phyloP scores from a whole-genome alignment of 2,888 invertebrate genomes.

The Sarcophaga subvicina region DNA sequence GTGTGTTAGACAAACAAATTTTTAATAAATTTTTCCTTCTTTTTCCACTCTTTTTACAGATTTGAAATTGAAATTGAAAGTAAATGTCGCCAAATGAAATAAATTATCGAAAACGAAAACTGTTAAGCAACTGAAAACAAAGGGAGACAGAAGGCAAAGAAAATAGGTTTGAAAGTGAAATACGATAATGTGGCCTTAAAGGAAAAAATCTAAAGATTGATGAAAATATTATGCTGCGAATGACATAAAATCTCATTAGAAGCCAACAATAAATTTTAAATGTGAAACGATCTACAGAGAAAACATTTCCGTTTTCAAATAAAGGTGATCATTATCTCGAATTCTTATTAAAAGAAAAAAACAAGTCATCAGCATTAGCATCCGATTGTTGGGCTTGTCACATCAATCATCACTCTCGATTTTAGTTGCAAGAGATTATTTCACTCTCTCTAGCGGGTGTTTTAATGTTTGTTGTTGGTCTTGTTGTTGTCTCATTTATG shows the following conservation, averaged over 20 bases:
- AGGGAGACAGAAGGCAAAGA: not conserved
- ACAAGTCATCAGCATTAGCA: conserved; percentile 45
- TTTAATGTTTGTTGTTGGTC: not conserved
- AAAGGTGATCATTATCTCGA: conserved; percentile 57
- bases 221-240: conserved; percentile 48
- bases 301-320: conserved; percentile 30
- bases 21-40: conserved; percentile 42
- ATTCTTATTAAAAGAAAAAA: too few relatives aligned
- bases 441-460: not conserved
- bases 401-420: conserved; percentile 56
- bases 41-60: conserved; percentile 49
- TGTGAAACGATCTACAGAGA: conserved; percentile 6
- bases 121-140: not conserved
- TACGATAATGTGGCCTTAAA: too few relatives aligned
- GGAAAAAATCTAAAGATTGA: conserved; percentile 37
- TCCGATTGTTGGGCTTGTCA: conserved; percentile 38
- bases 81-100: conserved; percentile 46
- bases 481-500: conserved; percentile 42
- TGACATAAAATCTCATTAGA: conserved; percentile 52
- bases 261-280: conserved; percentile 44
- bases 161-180: not conserved
- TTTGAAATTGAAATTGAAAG: conserved; percentile 49
- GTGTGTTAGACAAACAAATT: conserved; percentile 7
- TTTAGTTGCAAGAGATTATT: not conserved
- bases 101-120: conserved; percentile 8